Evolutionary conservation across 2,888 invertebrate species (phyloP), one percentile per base, ranked within the genome.

Genomic region (Auanema freiburgensis): DNA sequence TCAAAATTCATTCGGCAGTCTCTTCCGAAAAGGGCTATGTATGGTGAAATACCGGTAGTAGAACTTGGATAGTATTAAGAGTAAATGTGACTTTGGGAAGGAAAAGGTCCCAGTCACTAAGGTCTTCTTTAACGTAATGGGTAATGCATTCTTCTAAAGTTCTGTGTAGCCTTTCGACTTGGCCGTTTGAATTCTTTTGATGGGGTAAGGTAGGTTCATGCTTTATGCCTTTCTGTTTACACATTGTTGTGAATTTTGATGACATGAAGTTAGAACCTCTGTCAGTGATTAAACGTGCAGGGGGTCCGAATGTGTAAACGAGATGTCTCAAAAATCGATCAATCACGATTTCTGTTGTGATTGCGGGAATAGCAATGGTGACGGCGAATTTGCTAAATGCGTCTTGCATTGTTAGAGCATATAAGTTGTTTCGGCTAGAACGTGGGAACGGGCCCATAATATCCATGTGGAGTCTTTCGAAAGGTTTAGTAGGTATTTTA

Each of bases 361-460:
- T 57, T 12, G 54, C 52, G 11, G 40, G 18, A 12, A 58, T 46
- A 16, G 66, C 52, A 11, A 42, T 41, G 1, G 65, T 54, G 14
- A 68, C 49, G 10, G 43, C n/a, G n/a, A 44, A 66, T 49, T 61
- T 68, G 1, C 59, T 46, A 41, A 70, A 63, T 2, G 59, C 51
- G 21, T 63, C 63, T 6, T 24, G 21, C 1, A 49, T 43, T 11
- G 58, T 59, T 5, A 68, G 46, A n/a, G 65, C 52, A 25, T 57
- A 64, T 43, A 33, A n/a, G 23, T 70, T 59, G 21, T 63, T 67
- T 42, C 49, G n/a, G 1, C 44, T 12, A 1, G 68, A 66, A 12
- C 43, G 14, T 11, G 65, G 67, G 0, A 71, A 43, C 6, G 65
- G 65, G 25, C 71, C 71, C 11, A 57, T 18, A 1, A 65, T 41